Evolutionary conservation across 2,888 invertebrate species (phyloP).

Genomic region (Callyntrura sp.): DNA sequence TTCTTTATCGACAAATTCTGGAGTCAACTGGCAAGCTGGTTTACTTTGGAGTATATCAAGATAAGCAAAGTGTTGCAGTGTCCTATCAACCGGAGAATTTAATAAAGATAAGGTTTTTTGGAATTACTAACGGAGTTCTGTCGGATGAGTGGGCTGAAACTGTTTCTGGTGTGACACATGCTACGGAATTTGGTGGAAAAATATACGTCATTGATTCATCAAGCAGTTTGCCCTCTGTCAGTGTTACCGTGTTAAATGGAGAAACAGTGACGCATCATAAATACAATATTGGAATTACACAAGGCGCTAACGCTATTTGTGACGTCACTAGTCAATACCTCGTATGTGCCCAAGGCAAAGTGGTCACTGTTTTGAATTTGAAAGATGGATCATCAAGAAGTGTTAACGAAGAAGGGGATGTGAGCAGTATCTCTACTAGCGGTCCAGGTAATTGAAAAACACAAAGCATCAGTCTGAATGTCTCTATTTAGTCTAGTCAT

Average conservation of each 20-base stretch:
- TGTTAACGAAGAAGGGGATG: conserved; percentile 66
- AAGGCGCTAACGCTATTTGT: conserved; percentile 42
- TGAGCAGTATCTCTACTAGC: conserved; percentile 59
- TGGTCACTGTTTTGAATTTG: conserved; percentile 76
- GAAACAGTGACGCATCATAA: conserved; percentile 43
- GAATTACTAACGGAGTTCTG: conserved; percentile 89
- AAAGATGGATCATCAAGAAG: conserved; percentile 77
- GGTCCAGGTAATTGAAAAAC: conserved; percentile 49
- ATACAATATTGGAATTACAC: conserved; percentile 42
- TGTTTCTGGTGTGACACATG: conserved; percentile 62
- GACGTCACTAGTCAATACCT: conserved; percentile 76
- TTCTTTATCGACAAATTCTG: conserved; percentile 93
- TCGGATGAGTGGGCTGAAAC: conserved; percentile 83
- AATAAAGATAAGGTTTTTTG: conserved; percentile 91
- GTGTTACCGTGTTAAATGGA: conserved; percentile 57
- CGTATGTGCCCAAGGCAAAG: conserved; percentile 74
- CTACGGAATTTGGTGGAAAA: conserved; percentile 70
- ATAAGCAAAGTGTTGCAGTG: conserved; percentile 89
- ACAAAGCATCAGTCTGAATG: neutral
- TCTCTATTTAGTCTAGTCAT: neutral
- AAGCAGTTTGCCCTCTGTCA: conserved; percentile 7
- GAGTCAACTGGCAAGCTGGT: conserved; percentile 86
- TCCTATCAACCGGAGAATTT: conserved; percentile 88
- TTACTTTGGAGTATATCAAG: conserved; percentile 84
- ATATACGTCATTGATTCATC: conserved; percentile 69